Conservation (phyloP, 2,113 vertebrate genomes). For the Hirundichthys speculiger region DNA sequence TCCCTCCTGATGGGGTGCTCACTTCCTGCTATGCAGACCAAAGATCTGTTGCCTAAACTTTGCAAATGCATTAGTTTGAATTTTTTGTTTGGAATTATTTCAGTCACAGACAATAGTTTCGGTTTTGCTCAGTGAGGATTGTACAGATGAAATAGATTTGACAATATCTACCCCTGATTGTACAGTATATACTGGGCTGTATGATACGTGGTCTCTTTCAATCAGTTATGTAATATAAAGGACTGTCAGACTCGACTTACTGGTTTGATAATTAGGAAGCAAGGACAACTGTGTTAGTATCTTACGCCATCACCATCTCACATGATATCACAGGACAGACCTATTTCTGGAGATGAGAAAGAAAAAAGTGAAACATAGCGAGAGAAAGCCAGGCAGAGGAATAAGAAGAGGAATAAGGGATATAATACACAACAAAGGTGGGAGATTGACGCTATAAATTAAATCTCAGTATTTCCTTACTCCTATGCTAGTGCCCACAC, state of each 20-base stretch:
- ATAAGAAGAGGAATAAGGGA: constrained; percentile 4
- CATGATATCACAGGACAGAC: constrained; percentile 29
- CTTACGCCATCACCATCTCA: constrained; percentile 23
- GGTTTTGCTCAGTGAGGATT: background rate
- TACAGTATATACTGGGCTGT: background rate
- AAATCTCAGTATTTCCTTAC: background rate
- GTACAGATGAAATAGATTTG: background rate
- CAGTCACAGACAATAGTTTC: constrained; percentile 2
- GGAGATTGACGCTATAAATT: constrained; percentile 32
- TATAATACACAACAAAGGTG: constrained; percentile 2
- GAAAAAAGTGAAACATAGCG: background rate
- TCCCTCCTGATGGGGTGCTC: too few species aligned
- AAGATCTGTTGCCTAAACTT: too few species aligned
- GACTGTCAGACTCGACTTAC: background rate
- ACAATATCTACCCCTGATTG: background rate
- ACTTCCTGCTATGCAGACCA: too few species aligned
- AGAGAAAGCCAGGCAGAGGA: constrained; percentile 1
- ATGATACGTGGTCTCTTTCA: background rate
- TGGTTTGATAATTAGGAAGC: constrained; percentile 20
- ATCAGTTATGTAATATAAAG: background rate
- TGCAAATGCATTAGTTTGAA: background rate
- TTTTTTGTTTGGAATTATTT: constrained; percentile 1
- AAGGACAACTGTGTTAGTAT: constrained; percentile 11
- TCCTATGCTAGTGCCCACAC: background rate
- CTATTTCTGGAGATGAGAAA: constrained; percentile 13